phyloP scores from a whole-genome alignment of 2,888 invertebrate genomes.

The Mesorhabditis spiculigera region DNA sequence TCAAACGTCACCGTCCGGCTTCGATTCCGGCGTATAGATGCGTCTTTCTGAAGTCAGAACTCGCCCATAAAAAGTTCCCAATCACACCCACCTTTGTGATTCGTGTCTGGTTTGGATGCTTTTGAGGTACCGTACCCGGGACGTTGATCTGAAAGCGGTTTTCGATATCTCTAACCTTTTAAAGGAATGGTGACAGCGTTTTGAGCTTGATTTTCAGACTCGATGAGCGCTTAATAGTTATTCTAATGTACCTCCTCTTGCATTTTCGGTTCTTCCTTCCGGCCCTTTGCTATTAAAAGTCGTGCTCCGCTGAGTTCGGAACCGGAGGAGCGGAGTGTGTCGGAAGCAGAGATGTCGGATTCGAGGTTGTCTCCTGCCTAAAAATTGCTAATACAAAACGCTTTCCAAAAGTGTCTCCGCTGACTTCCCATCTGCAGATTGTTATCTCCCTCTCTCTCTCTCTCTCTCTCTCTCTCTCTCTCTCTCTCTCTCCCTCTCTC shows the following conservation, averaged over 20 bases:
- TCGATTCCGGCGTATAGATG: background rate
- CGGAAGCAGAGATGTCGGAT: constrained; percentile 32
- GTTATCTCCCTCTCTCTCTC: no score
- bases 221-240: background rate
- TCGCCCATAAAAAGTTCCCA: background rate
- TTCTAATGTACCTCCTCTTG: background rate
- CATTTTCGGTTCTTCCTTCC: constrained; percentile 20
- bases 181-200: no score
- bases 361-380: constrained; percentile 33
- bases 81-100: background rate
- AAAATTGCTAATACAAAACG: no score
- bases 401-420: no score
- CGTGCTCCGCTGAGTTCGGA: constrained; percentile 37
- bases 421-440: no score
- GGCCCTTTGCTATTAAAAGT: constrained; percentile 29
- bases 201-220: no score
- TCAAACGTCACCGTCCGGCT: background rate
- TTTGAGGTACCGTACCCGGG: background rate
- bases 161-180: no score
- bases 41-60: constrained; percentile 3
- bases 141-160: background rate
- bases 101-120: background rate
- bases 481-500: no score
- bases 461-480: no score
- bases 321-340: constrained; percentile 31